Percentiles rank a stretch among this genome's conserved stretches.
Evolutionary conservation across 2,797 vertebrate genomes (phyloP).

Genomic region (Sparidentex hasta): DNA sequence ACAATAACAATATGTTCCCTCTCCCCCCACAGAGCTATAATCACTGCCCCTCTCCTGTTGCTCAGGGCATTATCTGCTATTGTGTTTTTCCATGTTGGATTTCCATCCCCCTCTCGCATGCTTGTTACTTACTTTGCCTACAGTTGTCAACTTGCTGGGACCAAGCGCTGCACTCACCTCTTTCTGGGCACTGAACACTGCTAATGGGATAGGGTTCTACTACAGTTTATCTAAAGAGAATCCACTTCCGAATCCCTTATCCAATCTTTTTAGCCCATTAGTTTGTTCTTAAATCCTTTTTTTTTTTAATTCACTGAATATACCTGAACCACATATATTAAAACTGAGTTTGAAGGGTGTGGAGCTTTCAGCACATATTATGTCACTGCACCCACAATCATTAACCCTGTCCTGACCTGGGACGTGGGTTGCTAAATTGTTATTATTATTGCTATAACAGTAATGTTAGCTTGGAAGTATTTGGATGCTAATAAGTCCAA

Average conservation of each 20-base stretch:
- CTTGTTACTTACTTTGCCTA: conserved; percentile 42
- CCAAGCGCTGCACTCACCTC: not conserved
- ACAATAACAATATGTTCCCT: conserved; percentile 26
- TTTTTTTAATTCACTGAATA: not conserved
- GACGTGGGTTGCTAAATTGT: too few relatives aligned
- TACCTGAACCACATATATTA: not conserved
- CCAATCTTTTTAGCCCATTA: not conserved
- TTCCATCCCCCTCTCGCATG: conserved; percentile 31
- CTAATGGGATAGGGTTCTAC: not conserved
- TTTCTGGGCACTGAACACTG: not conserved
- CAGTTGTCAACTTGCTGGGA: conserved; percentile 7
- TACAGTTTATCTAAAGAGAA: not conserved
- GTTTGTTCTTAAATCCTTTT: not conserved
- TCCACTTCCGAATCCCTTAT: not conserved
- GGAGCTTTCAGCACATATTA: not conserved
- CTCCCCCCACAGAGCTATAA: conserved; percentile 56
- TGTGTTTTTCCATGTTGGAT: conserved; percentile 47
- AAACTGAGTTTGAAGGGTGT: not conserved
- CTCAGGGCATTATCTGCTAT: conserved; percentile 44
- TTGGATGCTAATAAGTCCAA: too few relatives aligned
- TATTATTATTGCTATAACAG: too few relatives aligned
- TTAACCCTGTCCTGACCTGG: not conserved
- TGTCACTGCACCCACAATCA: not conserved
- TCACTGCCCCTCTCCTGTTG: conserved; percentile 44
- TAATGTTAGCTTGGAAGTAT: too few relatives aligned